A percentile compares a stretch with the other conserved stretches of the same genome.
Evolutionary conservation across 2,797 vertebrate species (phyloP).

Genomic region (Enteromius anoplus): DNA sequence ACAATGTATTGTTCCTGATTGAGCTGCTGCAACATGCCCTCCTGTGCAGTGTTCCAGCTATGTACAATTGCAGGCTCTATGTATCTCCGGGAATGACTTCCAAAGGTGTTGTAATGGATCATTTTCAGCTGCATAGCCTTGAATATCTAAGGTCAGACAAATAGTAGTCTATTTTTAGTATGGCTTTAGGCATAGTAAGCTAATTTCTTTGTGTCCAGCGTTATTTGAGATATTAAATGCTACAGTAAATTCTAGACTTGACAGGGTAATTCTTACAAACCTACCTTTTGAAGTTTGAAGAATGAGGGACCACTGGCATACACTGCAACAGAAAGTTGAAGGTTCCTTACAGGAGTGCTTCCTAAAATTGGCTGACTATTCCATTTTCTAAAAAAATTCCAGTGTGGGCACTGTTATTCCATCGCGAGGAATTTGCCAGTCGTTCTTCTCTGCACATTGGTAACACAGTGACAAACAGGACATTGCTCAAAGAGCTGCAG

Average conservation of each 20-base stretch:
- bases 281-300: slow-evolving; percentile 3
- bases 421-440: not conserved
- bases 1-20: not conserved
- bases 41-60: not conserved
- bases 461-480: not conserved
- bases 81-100: not conserved
- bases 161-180: not conserved
- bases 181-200: not conserved
- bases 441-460: not conserved
- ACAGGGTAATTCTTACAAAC: not conserved
- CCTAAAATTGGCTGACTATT: not conserved
- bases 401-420: not conserved
- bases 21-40: not conserved
- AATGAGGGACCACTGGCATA: slow-evolving; percentile 9
- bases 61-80: slow-evolving; percentile 5
- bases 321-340: not conserved
- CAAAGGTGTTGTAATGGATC: not conserved
- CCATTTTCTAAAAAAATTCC: not conserved
- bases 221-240: not conserved
- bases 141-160: not conserved
- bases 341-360: slow-evolving; percentile 4
- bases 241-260: not conserved
- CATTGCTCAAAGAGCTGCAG: slow-evolving; percentile 22
- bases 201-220: not conserved
- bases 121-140: not conserved